Percentiles rank a stretch among this genome's conserved stretches.
Conservation (phyloP, 2,113 vertebrate genomes). For the Eidolon helvum region DNA sequence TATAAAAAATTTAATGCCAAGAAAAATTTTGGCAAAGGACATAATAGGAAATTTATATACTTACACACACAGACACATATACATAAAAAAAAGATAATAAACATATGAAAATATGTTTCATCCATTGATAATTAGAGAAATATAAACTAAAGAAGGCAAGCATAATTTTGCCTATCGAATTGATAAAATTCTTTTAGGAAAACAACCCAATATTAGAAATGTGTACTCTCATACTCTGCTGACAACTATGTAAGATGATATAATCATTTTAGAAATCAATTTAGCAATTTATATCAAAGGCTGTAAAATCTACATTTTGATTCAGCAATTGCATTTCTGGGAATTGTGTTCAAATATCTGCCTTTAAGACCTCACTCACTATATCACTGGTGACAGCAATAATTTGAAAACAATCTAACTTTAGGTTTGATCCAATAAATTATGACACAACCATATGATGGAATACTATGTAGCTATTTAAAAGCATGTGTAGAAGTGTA, state of each 20-base stretch:
- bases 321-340: not conserved
- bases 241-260: not conserved
- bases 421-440: not conserved
- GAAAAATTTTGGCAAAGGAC: conserved; percentile 3
- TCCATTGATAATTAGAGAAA: not conserved
- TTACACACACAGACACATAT: not conserved
- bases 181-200: conserved; percentile 10
- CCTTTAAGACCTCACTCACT: not conserved
- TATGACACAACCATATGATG: not conserved
- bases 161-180: not conserved
- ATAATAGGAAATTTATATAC: not conserved
- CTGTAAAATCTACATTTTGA: not conserved
- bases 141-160: not conserved
- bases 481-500: not conserved
- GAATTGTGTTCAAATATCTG: not conserved
- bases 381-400: not conserved
- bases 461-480: not conserved
- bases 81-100: not conserved
- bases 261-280: not conserved
- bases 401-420: conserved; percentile 5
- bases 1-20: not conserved
- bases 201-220: not conserved
- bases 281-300: not conserved
- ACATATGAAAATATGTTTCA: not conserved
- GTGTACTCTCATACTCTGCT: not conserved